Conservation (phyloP, 1,140 invertebrate genomes). For the Bombus difficillimus region DNA sequence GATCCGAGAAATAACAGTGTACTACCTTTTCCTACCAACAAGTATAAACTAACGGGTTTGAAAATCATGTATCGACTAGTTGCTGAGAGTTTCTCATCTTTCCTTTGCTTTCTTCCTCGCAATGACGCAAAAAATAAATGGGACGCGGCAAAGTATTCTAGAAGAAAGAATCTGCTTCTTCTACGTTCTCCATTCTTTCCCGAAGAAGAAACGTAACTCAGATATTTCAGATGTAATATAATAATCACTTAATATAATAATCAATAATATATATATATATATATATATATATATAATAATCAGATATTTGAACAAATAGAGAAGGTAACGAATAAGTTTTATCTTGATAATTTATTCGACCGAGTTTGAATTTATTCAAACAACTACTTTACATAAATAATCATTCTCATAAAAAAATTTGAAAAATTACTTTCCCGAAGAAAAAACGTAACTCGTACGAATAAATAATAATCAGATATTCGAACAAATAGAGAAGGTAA, state of each 20-base stretch:
- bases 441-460: no score
- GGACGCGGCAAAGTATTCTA: no score
- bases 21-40: neutral
- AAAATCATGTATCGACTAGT: neutral
- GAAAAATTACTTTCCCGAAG: no score
- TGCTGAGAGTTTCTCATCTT: neutral
- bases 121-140: neutral
- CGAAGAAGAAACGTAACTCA: neutral
- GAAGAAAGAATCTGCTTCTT: neutral
- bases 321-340: neutral
- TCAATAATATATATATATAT: no score
- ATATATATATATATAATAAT: no score
- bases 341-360: neutral
- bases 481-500: no score
- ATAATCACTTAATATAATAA: no score
- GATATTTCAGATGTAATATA: no score
- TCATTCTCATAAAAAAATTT: neutral
- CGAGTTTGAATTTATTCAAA: neutral
- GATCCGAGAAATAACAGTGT: constrained; percentile 18
- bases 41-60: constrained; percentile 1
- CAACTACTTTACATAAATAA: neutral
- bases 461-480: no score
- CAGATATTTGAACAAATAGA: neutral
- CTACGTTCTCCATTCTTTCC: neutral
- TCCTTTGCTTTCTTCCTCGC: neutral